Percentiles rank a stretch among this genome's conserved stretches.
Conservation (phyloP, 2,888 invertebrate genomes). For the Acanthococcus lagerstroemiae region DNA sequence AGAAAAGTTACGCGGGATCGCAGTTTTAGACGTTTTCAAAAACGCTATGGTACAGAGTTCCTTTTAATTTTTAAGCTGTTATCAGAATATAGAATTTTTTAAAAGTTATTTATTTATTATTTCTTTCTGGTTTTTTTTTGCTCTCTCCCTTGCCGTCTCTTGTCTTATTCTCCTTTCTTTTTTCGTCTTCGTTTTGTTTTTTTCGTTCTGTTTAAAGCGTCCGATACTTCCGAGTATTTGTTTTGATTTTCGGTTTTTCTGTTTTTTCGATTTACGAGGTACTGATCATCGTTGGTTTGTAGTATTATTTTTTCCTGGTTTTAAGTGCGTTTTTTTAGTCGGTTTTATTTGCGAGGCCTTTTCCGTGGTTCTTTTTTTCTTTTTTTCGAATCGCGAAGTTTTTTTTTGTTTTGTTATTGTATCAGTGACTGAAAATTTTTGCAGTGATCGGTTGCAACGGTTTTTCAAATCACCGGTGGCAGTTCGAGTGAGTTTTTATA, state of each 20-base stretch:
- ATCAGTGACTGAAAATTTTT: too few species aligned
- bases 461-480: too few species aligned
- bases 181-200: background rate
- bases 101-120: background rate
- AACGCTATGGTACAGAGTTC: slow-evolving; percentile 26
- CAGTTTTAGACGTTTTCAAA: slow-evolving; percentile 24
- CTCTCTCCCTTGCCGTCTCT: slow-evolving; percentile 1
- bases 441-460: too few species aligned
- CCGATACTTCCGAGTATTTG: background rate
- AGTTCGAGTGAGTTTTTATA: too few species aligned
- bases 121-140: background rate
- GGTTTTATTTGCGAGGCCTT: background rate
- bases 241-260: background rate
- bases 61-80: slow-evolving; percentile 26
- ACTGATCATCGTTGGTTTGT: too few species aligned
- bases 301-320: background rate
- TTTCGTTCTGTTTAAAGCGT: too few species aligned
- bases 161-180: background rate
- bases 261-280: background rate
- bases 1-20: slow-evolving; percentile 16
- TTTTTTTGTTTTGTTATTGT: too few species aligned
- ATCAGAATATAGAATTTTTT: background rate
- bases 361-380: background rate
- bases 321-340: background rate
- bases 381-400: too few species aligned